These are phyloP conservation scores for Eilema caniola DNA, from an alignment of 2,888 invertebrate genomes.

Conservation along the genomic window DNA sequence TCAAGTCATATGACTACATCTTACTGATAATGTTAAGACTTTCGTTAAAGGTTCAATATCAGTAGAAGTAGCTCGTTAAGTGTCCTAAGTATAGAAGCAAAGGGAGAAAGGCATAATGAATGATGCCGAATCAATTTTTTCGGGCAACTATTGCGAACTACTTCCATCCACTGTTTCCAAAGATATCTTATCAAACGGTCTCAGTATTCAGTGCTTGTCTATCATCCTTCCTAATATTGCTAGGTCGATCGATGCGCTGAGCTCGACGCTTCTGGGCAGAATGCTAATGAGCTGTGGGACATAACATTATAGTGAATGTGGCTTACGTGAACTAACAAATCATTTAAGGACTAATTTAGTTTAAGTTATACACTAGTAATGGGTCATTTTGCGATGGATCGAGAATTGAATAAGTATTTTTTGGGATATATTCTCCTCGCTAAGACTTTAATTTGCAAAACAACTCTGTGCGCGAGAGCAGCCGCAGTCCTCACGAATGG, in stretches of 20 bases:
- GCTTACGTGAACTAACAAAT: not conserved
- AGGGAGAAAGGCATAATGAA: not conserved
- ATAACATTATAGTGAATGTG: not conserved
- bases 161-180: not conserved
- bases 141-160: not conserved
- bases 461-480: not conserved
- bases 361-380: not conserved
- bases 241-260: not conserved
- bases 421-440: not conserved
- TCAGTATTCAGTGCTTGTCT: not conserved
- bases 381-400: not conserved
- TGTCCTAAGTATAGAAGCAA: not conserved
- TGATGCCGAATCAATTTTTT: not conserved
- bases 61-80: not conserved
- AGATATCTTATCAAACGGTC: not conserved
- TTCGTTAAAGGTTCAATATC: not conserved
- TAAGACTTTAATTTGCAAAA: not conserved
- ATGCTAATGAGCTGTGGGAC: slow-evolving; percentile 10
- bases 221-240: not conserved
- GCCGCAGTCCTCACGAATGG: not conserved
- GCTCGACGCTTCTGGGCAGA: not conserved
- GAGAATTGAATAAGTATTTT: not conserved
- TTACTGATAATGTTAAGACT: not conserved
- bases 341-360: not conserved
- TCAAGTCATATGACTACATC: not conserved